Evolutionary conservation across 2,113 vertebrate genomes (phyloP).

Genomic region (Vidua macroura): DNA sequence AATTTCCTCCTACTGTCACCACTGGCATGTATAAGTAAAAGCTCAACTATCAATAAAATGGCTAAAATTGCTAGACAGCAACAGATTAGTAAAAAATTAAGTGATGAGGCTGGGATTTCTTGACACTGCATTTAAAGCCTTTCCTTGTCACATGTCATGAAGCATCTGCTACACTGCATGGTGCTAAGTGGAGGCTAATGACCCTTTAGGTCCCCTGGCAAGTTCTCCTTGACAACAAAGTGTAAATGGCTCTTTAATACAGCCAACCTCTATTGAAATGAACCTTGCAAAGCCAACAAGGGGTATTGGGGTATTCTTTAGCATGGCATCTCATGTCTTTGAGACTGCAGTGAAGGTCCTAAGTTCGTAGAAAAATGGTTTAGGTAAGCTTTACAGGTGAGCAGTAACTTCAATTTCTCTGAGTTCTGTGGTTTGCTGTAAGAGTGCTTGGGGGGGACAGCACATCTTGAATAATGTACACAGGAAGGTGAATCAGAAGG

Average conservation of each 20-base stretch:
- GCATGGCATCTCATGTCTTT: not conserved
- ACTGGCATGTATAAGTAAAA: not conserved
- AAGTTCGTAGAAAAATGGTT: not conserved
- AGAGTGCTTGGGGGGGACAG: not conserved
- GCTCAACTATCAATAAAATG: not conserved
- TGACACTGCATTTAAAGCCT: conserved; percentile 5
- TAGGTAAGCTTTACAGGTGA: not conserved
- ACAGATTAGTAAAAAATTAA: conserved; percentile 4
- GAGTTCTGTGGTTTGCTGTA: not conserved
- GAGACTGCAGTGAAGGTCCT: not conserved
- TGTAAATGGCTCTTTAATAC: conserved; percentile 38
- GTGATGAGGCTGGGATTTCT: not conserved
- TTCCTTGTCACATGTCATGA: conserved; percentile 6
- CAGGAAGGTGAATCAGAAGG: not conserved
- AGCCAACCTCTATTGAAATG: conserved; percentile 20
- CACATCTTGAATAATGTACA: not conserved
- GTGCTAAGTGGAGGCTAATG: conserved; percentile 38
- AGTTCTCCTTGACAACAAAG: conserved; percentile 46
- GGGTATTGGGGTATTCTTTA: not conserved
- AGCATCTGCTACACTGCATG: conserved; percentile 43
- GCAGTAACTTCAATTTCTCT: not conserved
- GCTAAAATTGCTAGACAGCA: not conserved
- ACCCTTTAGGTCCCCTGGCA: conserved; percentile 31
- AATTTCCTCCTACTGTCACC: not conserved
- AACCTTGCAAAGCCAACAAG: not conserved